These are phyloP conservation scores for Drosophila gaucha DNA, from an alignment of 2,888 invertebrate genomes.

Conservation along the genomic window DNA sequence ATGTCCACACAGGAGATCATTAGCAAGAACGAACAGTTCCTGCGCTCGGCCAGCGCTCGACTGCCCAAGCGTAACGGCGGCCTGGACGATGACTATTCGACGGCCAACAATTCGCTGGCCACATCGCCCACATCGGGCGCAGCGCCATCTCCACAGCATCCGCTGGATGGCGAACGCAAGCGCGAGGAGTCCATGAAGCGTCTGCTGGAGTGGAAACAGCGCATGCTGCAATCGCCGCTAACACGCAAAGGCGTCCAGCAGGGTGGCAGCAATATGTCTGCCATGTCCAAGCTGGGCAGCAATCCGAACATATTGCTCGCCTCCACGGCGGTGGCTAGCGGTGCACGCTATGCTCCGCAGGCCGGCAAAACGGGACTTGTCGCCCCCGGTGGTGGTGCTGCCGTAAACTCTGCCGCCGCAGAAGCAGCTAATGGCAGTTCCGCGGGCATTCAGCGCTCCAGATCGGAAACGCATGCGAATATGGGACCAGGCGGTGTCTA, in stretches of 20 bases:
- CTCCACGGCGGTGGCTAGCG: slow-evolving; percentile 79
- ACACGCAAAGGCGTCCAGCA: slow-evolving; percentile 91
- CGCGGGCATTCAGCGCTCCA: slow-evolving; percentile 84
- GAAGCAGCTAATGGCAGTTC: slow-evolving; percentile 15
- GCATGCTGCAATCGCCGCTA: slow-evolving; percentile 95
- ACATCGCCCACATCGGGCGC: slow-evolving; percentile 61
- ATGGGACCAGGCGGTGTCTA: slow-evolving; percentile 86
- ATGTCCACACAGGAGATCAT: slow-evolving; percentile 82
- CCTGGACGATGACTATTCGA: slow-evolving; percentile 84
- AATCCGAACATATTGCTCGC: slow-evolving; percentile 83
- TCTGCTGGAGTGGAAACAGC: slow-evolving; percentile 95
- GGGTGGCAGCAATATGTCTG: slow-evolving; percentile 84
- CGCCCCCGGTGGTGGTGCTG: slow-evolving; percentile 13
- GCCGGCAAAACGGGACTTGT: slow-evolving; percentile 56
- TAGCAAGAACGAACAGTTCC: slow-evolving; percentile 87
- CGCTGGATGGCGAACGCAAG: slow-evolving; percentile 90
- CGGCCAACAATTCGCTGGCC: slow-evolving; percentile 64
- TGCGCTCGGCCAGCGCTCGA: slow-evolving; percentile 93
- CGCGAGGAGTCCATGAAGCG: slow-evolving; percentile 97
- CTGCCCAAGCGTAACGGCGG: slow-evolving; percentile 86
- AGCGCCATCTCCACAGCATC: slow-evolving; percentile 53
- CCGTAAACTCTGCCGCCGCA: slow-evolving; percentile 8
- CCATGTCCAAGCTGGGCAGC: slow-evolving; percentile 84
- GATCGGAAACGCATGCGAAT: slow-evolving; percentile 85
- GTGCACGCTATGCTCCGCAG: slow-evolving; percentile 71